Evolutionary conservation across 1,140 invertebrate species (phyloP).

Genomic region (Drosophila chauvacae): DNA sequence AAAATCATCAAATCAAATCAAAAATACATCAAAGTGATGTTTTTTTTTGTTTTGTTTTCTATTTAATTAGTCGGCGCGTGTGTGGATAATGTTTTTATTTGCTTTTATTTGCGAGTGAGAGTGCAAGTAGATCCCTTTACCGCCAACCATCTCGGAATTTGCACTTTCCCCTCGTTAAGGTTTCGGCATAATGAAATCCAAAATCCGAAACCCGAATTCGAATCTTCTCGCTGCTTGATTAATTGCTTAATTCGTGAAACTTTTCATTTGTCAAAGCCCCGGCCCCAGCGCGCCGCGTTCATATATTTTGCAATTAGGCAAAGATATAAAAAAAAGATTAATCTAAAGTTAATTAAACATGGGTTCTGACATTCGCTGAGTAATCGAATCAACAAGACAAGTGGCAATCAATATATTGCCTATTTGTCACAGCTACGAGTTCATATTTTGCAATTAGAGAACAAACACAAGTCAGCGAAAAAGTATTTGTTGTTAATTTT

Average conservation of each 20-base stretch:
- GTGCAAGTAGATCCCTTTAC: constrained; percentile 29
- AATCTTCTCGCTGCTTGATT: constrained; percentile 21
- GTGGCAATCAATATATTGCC: constrained; percentile 10
- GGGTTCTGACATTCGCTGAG: neutral
- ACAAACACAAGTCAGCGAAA: neutral
- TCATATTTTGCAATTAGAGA: neutral
- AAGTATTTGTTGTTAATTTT: neutral
- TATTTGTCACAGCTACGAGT: constrained; percentile 1
- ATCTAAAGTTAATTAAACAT: constrained; percentile 13
- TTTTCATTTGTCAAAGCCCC: constrained; percentile 14
- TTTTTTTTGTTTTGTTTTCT: constrained; percentile 9
- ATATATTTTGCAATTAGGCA: constrained; percentile 18
- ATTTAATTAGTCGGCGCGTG: constrained; percentile 36
- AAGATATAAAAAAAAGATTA: neutral
- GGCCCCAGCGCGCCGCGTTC: neutral
- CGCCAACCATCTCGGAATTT: neutral
- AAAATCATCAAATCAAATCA: constrained; percentile 38
- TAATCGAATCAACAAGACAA: constrained; percentile 17
- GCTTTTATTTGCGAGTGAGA: constrained; percentile 28
- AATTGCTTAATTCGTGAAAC: constrained; percentile 21
- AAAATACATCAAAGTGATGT: constrained; percentile 34
- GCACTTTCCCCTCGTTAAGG: constrained; percentile 46
- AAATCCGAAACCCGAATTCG: constrained; percentile 8
- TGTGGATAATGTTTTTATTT: constrained; percentile 30
- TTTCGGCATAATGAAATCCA: constrained; percentile 11